These are phyloP conservation scores for Drosophila azteca DNA, from an alignment of 1,140 invertebrate genomes.

Conservation along the genomic window DNA sequence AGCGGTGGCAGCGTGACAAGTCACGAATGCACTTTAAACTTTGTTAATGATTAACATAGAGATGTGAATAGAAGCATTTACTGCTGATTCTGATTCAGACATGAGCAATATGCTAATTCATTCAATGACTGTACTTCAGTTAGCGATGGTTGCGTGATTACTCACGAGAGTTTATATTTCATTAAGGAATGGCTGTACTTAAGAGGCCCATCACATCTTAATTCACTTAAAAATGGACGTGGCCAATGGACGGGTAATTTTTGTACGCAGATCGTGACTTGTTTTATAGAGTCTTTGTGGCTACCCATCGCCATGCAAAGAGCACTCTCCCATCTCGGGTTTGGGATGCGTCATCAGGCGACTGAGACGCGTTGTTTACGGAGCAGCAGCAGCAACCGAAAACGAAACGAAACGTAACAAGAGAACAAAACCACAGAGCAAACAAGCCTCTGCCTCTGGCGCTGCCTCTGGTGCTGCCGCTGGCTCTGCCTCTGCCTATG, in stretches of 20 bases:
- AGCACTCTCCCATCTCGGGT: slow-evolving; percentile 16
- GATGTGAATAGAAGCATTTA: too few species aligned
- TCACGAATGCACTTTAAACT: slow-evolving; percentile 18
- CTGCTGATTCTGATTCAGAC: too few species aligned
- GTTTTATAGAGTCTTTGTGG: slow-evolving; percentile 5
- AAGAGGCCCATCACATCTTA: too few species aligned
- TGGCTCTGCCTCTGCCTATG: slow-evolving; percentile 22
- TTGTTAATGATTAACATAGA: too few species aligned
- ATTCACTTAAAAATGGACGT: too few species aligned
- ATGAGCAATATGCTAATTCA: too few species aligned
- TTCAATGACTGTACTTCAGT: too few species aligned
- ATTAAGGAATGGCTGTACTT: too few species aligned
- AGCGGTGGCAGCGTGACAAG: slow-evolving; percentile 27
- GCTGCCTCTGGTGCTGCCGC: slow-evolving; percentile 25
- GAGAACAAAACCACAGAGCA: slow-evolving; percentile 61
- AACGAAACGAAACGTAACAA: slow-evolving; percentile 38
- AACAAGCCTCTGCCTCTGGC: slow-evolving; percentile 37
- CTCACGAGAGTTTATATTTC: too few species aligned
- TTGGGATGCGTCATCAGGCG: slow-evolving; percentile 39
- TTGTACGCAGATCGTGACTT: too few species aligned
- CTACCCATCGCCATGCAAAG: slow-evolving; percentile 8
- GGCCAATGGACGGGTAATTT: too few species aligned
- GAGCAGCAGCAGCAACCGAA: slow-evolving; percentile 34
- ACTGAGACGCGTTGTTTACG: slow-evolving; percentile 45
- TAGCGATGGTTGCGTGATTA: too few species aligned